Percentiles rank a stretch among this genome's conserved stretches.
Evolutionary conservation across 2,113 vertebrate genomes (phyloP).

Genomic region (Paracanthobrama guichenoti): DNA sequence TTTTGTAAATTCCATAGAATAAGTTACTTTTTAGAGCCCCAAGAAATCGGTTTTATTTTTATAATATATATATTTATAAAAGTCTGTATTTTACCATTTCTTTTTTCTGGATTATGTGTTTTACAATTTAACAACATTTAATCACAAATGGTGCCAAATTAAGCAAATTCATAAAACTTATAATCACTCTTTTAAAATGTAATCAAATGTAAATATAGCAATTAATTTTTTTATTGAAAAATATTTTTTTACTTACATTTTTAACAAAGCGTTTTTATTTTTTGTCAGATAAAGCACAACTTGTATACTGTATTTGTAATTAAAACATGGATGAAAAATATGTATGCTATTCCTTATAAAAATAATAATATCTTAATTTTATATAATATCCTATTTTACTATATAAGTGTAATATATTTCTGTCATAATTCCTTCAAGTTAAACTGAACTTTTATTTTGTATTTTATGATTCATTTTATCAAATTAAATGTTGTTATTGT

Average conservation of each 20-base stretch:
- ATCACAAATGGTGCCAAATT: neutral
- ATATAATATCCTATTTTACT: neutral
- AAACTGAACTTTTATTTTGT: neutral
- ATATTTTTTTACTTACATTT: neutral
- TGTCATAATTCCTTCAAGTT: neutral
- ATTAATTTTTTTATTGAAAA: neutral
- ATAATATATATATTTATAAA: neutral
- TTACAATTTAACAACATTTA: neutral
- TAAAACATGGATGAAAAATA: too few species aligned
- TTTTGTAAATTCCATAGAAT: neutral
- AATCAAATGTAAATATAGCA: neutral
- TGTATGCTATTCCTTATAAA: too few species aligned
- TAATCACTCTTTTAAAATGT: neutral
- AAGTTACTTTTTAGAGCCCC: neutral
- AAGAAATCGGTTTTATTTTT: neutral
- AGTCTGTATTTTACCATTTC: neutral
- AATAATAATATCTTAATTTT: too few species aligned
- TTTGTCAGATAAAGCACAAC: neutral
- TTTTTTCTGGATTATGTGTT: neutral
- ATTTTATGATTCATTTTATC: neutral
- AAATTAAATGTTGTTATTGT: neutral
- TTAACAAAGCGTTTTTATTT: neutral
- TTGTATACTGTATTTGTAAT: too few species aligned
- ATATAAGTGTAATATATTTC: neutral
- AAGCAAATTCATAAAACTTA: neutral